Conservation (phyloP, 2,113 vertebrate genomes). For the Poeciliopsis retropinna region DNA sequence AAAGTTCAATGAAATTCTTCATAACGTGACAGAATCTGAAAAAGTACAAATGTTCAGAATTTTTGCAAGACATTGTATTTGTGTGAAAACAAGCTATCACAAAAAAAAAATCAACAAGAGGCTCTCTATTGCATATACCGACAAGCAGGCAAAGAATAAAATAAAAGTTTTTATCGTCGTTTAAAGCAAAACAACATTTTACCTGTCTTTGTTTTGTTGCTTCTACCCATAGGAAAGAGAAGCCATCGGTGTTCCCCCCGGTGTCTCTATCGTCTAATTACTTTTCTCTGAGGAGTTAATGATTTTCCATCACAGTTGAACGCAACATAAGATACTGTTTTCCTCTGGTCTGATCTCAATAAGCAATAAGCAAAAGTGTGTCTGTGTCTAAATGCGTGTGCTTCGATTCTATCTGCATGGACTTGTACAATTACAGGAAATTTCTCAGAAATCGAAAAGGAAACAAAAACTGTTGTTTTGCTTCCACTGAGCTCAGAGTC, state of each 20-base stretch:
- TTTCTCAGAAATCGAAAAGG: neutral
- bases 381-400: neutral
- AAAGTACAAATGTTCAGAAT: neutral
- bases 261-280: constrained; percentile 31
- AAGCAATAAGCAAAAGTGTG: neutral
- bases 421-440: neutral
- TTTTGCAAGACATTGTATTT: no score
- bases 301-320: constrained; percentile 69
- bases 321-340: constrained; percentile 29
- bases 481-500: neutral
- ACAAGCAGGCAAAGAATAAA: neutral
- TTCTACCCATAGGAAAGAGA: constrained; percentile 22
- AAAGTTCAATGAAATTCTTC: neutral
- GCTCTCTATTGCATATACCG: no score
- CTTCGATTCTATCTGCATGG: no score
- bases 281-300: constrained; percentile 55
- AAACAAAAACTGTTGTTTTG: neutral
- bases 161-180: neutral
- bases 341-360: constrained; percentile 1
- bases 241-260: constrained; percentile 47
- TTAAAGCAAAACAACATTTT: neutral
- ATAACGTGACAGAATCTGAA: neutral
- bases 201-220: constrained; percentile 27
- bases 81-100: neutral
- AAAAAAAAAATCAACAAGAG: neutral